Conservation (phyloP, 2,888 invertebrate species). For the Thyatira batis region DNA sequence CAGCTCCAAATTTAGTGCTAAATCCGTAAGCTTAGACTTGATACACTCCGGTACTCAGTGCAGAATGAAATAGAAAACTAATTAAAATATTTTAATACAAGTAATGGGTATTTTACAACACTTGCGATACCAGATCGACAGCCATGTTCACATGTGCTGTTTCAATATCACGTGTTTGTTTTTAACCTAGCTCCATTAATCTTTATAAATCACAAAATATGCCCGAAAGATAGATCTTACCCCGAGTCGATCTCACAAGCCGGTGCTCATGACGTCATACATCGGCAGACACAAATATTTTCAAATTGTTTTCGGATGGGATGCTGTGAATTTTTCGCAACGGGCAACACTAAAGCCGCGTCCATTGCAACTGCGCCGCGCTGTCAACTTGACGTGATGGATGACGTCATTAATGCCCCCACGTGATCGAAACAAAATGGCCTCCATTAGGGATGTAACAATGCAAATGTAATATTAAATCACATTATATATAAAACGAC, state of each 20-base stretch:
- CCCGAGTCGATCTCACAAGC: too few relatives aligned
- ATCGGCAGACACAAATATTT: background rate
- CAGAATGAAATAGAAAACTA: background rate
- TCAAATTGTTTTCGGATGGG: background rate
- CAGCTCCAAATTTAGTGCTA: constrained; percentile 33
- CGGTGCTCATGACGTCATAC: too few relatives aligned
- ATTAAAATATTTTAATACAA: constrained; percentile 2
- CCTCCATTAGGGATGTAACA: constrained; percentile 43
- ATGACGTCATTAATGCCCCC: constrained; percentile 67
- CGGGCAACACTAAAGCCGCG: constrained; percentile 38
- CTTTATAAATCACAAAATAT: too few relatives aligned
- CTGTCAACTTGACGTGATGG: constrained; percentile 68
- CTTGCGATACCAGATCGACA: too few relatives aligned
- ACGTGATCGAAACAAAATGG: constrained; percentile 60
- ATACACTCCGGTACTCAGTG: constrained; percentile 13
- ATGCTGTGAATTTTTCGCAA: constrained; percentile 14
- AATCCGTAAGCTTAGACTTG: constrained; percentile 29
- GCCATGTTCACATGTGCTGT: too few relatives aligned
- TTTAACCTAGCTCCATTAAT: too few relatives aligned
- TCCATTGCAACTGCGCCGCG: constrained; percentile 58
- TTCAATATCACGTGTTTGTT: too few relatives aligned
- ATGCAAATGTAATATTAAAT: constrained; percentile 29
- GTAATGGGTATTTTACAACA: too few relatives aligned
- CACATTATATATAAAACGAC: background rate
- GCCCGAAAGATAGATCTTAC: too few relatives aligned